Evolutionary conservation across 1,140 invertebrate genomes (phyloP).

Genomic region (Macrotrachela quadricornifera): DNA sequence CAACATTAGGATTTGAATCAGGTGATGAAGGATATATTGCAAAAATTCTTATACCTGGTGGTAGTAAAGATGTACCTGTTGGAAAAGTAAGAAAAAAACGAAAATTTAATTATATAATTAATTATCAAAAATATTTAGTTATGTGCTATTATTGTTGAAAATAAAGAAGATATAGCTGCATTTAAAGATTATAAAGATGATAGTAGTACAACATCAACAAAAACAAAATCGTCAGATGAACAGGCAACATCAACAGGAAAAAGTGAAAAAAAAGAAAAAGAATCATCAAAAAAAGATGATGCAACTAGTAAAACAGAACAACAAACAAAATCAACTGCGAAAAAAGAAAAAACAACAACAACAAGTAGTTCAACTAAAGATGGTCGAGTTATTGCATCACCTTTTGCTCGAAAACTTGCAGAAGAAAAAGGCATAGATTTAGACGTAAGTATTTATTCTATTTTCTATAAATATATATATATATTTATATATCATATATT

Average conservation of each 20-base stretch:
- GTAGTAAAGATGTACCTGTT: constrained; percentile 47
- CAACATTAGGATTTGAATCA: constrained; percentile 98
- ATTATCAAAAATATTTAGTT: constrained; percentile 15
- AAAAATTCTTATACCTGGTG: constrained; percentile 61
- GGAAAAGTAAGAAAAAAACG: constrained; percentile 16
- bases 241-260: constrained; percentile 8
- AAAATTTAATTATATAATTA: neutral
- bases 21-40: constrained; percentile 93
- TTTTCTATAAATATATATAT: no score
- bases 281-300: neutral
- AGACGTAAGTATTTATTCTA: constrained; percentile 35
- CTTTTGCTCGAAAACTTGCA: constrained; percentile 69
- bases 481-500: no score
- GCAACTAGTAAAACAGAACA: neutral
- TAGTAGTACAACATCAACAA: constrained; percentile 11
- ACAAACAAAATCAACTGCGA: constrained; percentile 10
- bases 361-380: constrained; percentile 22
- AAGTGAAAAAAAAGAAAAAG: no score
- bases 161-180: constrained; percentile 41
- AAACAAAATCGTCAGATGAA: constrained; percentile 5
- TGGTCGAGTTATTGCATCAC: constrained; percentile 63
- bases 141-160: constrained; percentile 43
- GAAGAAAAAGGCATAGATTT: constrained; percentile 46
- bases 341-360: constrained; percentile 14
- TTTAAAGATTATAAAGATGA: constrained; percentile 39